These are phyloP conservation scores for Phyllotreta cruciferae DNA, from an alignment of 2,888 invertebrate species.

Conservation along the genomic window DNA sequence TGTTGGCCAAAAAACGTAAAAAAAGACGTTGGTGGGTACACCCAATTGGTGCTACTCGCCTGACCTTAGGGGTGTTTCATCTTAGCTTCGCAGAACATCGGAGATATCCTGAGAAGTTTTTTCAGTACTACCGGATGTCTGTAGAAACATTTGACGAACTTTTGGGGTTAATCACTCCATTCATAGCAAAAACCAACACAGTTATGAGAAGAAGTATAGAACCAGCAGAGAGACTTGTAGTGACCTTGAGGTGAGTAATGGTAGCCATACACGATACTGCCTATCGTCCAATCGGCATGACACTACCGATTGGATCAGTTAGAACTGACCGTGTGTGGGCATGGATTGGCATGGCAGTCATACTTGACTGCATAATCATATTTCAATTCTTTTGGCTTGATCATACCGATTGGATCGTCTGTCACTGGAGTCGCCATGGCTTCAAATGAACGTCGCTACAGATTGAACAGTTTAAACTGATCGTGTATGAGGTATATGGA, in stretches of 20 bases:
- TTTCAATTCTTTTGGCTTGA: too few species aligned
- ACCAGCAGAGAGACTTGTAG: slow-evolving; percentile 3
- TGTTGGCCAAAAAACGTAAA: neutral
- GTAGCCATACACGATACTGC: too few species aligned
- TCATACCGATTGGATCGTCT: too few species aligned
- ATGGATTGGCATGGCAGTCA: too few species aligned
- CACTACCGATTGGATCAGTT: too few species aligned
- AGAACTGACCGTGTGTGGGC: too few species aligned
- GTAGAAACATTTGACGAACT: slow-evolving; percentile 6
- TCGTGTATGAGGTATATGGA: too few species aligned
- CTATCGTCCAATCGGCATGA: too few species aligned
- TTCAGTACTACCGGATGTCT: slow-evolving; percentile 1
- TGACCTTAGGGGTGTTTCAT: slow-evolving; percentile 1
- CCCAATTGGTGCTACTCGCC: neutral
- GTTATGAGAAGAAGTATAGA: slow-evolving; percentile 9
- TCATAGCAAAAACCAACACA: neutral
- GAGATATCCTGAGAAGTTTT: slow-evolving; percentile 9
- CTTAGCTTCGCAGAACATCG: neutral
- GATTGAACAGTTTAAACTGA: too few species aligned
- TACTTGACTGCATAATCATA: too few species aligned
- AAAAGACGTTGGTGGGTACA: slow-evolving; percentile 4
- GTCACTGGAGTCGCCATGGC: too few species aligned
- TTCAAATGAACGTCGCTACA: too few species aligned
- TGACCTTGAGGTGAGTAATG: slow-evolving; percentile 10
- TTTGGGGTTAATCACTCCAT: neutral